A percentile compares a stretch with the other conserved stretches of the same genome.
Conservation (phyloP, 2,888 invertebrate genomes). For the Schrankia costaestrigalis region DNA sequence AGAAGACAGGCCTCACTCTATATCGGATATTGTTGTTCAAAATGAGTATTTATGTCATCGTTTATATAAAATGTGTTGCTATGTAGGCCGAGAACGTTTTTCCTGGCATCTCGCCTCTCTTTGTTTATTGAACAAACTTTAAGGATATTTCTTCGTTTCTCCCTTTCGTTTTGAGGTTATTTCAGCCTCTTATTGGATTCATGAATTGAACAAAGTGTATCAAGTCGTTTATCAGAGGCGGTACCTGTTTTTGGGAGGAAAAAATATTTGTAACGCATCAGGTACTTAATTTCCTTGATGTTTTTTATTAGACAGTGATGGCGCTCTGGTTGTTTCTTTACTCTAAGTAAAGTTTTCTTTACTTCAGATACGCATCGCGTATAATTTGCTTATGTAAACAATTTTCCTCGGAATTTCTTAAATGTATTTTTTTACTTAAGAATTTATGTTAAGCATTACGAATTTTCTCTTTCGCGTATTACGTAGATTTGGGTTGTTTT, state of each 20-base stretch:
- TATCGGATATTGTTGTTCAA: conserved; percentile 79
- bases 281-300: conserved; percentile 8
- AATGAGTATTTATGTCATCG: conserved; percentile 80
- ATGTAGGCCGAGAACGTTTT: conserved; percentile 47
- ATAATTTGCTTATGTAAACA: too few species aligned
- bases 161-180: conserved; percentile 30
- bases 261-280: conserved; percentile 17
- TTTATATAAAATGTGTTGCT: conserved; percentile 71
- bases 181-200: conserved; percentile 35
- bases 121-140: conserved; percentile 44
- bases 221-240: conserved; percentile 34
- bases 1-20: conserved; percentile 78
- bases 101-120: conserved; percentile 46
- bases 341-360: too few species aligned
- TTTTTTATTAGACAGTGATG: not conserved
- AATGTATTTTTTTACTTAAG: too few species aligned
- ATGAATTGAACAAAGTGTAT: conserved; percentile 37
- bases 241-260: conserved; percentile 22
- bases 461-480: too few species aligned
- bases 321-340: too few species aligned
- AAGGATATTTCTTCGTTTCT: conserved; percentile 36
- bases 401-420: too few species aligned
- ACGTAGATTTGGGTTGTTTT: too few species aligned
- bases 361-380: too few species aligned
- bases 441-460: too few species aligned